Conservation (phyloP, 1,140 invertebrate species). For the Platorchestia sp. region DNA sequence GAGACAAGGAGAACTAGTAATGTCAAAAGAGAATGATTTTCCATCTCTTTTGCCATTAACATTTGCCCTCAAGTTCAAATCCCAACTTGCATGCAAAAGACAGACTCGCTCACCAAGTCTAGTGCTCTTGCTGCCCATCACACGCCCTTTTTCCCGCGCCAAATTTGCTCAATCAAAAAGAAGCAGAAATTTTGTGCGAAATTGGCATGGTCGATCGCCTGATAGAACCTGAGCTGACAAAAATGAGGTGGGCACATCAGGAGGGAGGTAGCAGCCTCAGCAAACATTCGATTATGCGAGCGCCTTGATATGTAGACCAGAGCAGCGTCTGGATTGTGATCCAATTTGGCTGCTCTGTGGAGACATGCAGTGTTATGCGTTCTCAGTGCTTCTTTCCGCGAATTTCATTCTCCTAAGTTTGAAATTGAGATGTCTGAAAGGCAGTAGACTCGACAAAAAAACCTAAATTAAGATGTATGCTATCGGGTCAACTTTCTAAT, state of each 20-base stretch:
- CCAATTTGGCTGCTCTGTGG: too few relatives aligned
- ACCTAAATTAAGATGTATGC: background rate
- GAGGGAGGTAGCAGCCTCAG: background rate
- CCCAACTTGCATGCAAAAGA: background rate
- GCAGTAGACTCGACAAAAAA: too few relatives aligned
- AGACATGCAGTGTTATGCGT: background rate
- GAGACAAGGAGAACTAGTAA: background rate
- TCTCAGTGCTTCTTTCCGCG: background rate
- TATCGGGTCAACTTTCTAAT: too few relatives aligned
- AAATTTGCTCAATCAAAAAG: slow-evolving; percentile 10
- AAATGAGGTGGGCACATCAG: background rate
- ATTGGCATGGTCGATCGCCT: slow-evolving; percentile 5
- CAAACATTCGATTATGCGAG: background rate
- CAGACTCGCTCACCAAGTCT: background rate
- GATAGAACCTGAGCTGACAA: background rate
- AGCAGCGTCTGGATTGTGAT: too few relatives aligned
- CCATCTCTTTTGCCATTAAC: background rate
- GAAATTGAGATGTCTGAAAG: background rate
- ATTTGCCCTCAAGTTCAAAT: background rate
- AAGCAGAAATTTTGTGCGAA: background rate
- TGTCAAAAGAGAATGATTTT: background rate
- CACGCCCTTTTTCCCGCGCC: background rate
- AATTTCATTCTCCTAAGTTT: background rate
- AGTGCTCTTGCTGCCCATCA: background rate
- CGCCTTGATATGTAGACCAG: background rate